Evolutionary conservation across 1,140 invertebrate species (phyloP), one percentile per base, ranked within the genome.

Genomic region (Cotesia chilonis): DNA sequence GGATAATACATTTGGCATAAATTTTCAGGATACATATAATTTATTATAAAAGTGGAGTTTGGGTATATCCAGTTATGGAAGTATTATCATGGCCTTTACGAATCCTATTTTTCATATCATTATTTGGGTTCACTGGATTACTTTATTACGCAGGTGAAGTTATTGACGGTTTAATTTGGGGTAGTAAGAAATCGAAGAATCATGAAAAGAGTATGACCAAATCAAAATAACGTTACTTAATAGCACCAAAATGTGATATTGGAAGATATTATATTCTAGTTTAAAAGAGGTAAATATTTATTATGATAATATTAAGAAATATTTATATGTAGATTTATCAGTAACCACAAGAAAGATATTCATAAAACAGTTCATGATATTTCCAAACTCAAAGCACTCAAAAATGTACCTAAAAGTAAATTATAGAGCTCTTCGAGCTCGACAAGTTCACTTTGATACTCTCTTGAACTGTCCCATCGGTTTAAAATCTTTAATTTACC

Each of bases 21-120:
- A 72, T 71, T 84, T 86, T 20, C 78, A 90, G 89, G 94, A 87
- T 94, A 65, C 91, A 93, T 80, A 84, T 94, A 41, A 91, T 95
- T 57, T 92, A 93, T 79, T 87, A 89, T 74, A 89, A 91, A 70
- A 92, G 92, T 38, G 91, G 92, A 36, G 82, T 91, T 51, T 97
- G 95, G 95, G 95, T 96, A 0, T 97, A 97, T 81, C 95, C 95
- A 0, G 88, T 97, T 41, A 86, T 97, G 72, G 89, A 91, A 61
- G 91, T 95, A 0, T 81, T 97, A 12, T 90, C 91, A 73, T 87
- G 90, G 76, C 90, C 92, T 1, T 78, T 92, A 68, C 89, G 94
- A 77, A 87, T 92, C 61, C 78, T 91, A 1, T 97, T 97, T 85
- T 93, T 96, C 79, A 74, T 88, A 1, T 85, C 88, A 3, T 85